phyloP scores from a whole-genome alignment of 2,113 vertebrate genomes.

The Erythrocercus mccallii region DNA sequence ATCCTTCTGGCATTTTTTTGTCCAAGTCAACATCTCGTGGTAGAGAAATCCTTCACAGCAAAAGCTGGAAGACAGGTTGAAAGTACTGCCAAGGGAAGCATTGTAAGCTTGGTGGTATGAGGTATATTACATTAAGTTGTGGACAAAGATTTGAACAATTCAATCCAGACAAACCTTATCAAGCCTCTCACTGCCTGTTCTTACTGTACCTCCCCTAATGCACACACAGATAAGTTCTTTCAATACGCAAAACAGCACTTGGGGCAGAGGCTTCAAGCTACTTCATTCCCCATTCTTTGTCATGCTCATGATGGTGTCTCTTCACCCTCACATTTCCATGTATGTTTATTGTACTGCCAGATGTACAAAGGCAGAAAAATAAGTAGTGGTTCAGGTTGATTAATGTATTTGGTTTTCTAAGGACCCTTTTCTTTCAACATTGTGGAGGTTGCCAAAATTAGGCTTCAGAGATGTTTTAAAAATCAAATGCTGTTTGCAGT shows the following conservation, averaged over 20 bases:
- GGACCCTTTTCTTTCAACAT: background rate
- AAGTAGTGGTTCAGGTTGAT: background rate
- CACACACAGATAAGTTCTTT: conserved; percentile 34
- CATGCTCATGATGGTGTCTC: background rate
- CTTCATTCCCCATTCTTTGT: background rate
- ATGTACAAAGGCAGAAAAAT: background rate
- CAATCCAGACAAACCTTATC: conserved; percentile 8
- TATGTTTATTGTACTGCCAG: background rate
- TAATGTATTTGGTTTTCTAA: background rate
- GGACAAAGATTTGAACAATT: conserved; percentile 3
- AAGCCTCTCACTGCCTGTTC: background rate
- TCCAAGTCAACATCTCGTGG: background rate
- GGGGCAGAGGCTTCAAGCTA: background rate
- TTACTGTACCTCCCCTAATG: background rate
- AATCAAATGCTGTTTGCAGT: background rate
- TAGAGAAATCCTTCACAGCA: background rate
- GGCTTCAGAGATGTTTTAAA: background rate
- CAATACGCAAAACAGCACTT: background rate
- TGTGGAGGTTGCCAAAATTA: background rate
- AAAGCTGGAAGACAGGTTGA: background rate
- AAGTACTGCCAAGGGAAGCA: background rate
- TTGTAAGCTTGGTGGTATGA: background rate
- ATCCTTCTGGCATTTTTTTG: background rate
- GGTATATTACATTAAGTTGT: background rate
- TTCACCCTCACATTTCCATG: background rate